These are phyloP conservation scores for Sternotherus odoratus DNA, from an alignment of 2,797 vertebrate genomes.

Conservation along the genomic window DNA sequence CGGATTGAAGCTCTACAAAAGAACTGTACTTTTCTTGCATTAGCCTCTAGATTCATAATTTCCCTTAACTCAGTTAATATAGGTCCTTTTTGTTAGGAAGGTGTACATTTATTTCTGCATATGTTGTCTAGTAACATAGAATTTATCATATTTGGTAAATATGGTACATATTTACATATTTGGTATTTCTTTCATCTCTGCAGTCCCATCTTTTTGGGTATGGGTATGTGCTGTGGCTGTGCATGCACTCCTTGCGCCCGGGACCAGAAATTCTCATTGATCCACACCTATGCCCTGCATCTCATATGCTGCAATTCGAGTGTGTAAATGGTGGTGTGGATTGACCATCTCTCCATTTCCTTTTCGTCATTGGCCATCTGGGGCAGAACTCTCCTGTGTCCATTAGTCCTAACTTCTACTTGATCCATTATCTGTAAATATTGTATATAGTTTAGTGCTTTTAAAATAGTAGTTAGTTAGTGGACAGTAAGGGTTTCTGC, in stretches of 20 bases:
- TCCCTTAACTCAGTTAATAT: neutral
- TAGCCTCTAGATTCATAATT: neutral
- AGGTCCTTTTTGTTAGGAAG: neutral
- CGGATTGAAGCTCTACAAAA: neutral
- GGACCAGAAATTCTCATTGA: neutral
- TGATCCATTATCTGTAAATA: neutral
- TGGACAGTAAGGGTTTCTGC: neutral
- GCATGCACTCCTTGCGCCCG: neutral
- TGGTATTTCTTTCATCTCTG: neutral
- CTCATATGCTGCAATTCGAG: neutral
- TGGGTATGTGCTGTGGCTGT: neutral
- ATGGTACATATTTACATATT: no score
- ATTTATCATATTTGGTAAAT: no score
- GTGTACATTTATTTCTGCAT: neutral
- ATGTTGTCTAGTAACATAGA: rapidly evolving
- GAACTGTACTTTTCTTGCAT: neutral
- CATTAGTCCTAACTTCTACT: neutral
- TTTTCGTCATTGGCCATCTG: neutral
- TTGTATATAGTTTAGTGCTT: neutral
- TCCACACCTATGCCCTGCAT: neutral
- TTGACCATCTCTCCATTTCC: neutral
- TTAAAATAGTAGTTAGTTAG: no score
- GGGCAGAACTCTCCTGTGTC: neutral
- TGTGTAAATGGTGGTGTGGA: neutral
- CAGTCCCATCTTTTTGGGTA: neutral